These are phyloP conservation scores for Urocolius indicus DNA, from an alignment of 2,113 vertebrate species.

Conservation along the genomic window DNA sequence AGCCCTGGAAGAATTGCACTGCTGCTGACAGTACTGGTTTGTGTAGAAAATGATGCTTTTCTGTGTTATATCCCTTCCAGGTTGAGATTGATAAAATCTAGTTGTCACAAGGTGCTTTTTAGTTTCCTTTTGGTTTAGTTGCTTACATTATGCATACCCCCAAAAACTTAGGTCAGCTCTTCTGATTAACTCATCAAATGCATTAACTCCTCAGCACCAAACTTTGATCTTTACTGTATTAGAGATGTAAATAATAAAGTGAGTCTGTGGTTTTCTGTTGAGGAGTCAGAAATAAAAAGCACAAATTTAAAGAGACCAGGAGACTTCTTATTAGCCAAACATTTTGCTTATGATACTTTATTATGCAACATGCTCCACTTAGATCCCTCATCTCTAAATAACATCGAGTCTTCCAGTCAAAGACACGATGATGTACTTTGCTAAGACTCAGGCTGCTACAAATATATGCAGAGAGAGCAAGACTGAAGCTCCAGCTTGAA, in stretches of 20 bases:
- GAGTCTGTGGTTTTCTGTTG: slow-evolving; percentile 23
- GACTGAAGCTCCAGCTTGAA: not conserved
- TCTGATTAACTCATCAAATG: slow-evolving; percentile 11
- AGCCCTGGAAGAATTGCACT: not conserved
- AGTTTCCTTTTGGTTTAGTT: not conserved
- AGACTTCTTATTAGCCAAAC: not conserved
- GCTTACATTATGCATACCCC: not conserved
- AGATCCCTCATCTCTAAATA: not conserved
- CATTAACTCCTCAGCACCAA: not conserved
- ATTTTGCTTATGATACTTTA: not conserved
- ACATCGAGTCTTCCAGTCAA: not conserved
- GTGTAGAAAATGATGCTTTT: not conserved
- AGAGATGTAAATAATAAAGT: slow-evolving; percentile 9
- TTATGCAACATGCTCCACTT: not conserved
- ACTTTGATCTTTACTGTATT: slow-evolving; percentile 14
- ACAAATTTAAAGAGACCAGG: not conserved
- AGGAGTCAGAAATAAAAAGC: slow-evolving; percentile 3
- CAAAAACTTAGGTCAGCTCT: not conserved
- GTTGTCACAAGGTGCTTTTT: not conserved
- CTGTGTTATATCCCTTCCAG: not conserved
- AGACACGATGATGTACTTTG: not conserved
- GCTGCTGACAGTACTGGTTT: not conserved
- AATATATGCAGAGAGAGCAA: not conserved
- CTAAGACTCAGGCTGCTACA: not conserved
- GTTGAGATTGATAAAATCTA: not conserved